Conservation (phyloP, 1,140 invertebrate species). For the Drosophila nikananu region DNA sequence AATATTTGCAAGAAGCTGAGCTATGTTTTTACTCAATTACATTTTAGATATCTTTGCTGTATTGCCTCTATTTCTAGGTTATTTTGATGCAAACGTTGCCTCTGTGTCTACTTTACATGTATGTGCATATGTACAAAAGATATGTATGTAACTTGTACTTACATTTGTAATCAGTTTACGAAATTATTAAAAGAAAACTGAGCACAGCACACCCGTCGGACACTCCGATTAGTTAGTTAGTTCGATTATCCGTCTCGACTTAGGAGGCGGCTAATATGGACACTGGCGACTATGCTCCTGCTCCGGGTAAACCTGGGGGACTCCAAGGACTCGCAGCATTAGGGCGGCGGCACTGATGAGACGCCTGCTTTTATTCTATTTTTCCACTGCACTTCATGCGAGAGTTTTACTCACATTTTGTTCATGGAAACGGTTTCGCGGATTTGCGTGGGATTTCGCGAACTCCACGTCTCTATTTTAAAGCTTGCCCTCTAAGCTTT, state of each 20-base stretch:
- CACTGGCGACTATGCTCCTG: background rate
- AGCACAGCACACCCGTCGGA: constrained; percentile 3
- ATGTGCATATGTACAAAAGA: too few species aligned
- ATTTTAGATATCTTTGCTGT: background rate
- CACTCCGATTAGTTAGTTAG: background rate
- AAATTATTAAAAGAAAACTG: background rate
- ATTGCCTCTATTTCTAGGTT: background rate
- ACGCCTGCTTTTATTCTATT: constrained; percentile 11
- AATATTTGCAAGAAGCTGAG: constrained; percentile 7
- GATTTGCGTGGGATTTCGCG: constrained; percentile 20
- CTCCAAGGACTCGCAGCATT: constrained; percentile 15
- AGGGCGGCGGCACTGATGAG: constrained; percentile 10
- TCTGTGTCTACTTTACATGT: background rate
- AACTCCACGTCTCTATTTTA: constrained; percentile 14
- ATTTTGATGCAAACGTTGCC: background rate
- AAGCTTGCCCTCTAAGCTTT: constrained; percentile 21
- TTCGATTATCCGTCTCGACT: background rate
- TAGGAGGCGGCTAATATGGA: constrained; percentile 1
- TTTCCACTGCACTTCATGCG: constrained; percentile 10
- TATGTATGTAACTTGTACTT: background rate
- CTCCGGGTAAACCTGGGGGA: constrained; percentile 2
- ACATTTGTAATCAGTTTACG: constrained; percentile 8
- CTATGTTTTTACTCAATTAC: background rate
- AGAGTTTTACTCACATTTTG: constrained; percentile 11
- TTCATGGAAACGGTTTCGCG: constrained; percentile 7